A percentile compares a stretch with the other conserved stretches of the same genome.
Conservation (phyloP, 1,140 invertebrate species). For the Eupeodes corollae region DNA sequence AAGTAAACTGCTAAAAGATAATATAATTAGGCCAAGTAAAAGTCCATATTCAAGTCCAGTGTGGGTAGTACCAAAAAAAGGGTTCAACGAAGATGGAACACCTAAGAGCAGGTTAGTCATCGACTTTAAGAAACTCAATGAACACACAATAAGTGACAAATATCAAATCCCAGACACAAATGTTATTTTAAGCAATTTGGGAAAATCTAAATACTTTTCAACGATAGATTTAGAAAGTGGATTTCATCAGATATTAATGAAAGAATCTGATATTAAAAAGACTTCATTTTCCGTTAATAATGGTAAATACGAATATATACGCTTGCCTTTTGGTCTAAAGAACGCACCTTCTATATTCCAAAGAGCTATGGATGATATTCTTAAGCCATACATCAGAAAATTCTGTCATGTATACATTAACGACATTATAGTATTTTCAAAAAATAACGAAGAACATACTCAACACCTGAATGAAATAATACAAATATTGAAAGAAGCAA, state of each 20-base stretch:
- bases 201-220: slow-evolving; percentile 31
- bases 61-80: slow-evolving; percentile 13
- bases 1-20: slow-evolving; percentile 4
- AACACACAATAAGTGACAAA: slow-evolving; percentile 21
- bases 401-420: slow-evolving; percentile 8
- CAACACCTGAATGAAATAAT: slow-evolving; percentile 7
- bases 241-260: slow-evolving; percentile 40
- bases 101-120: too few species aligned
- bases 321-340: slow-evolving; percentile 20
- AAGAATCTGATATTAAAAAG: slow-evolving; percentile 28
- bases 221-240: slow-evolving; percentile 38
- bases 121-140: too few species aligned
- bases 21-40: too few species aligned
- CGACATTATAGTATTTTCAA: slow-evolving; percentile 11
- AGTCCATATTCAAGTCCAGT: slow-evolving; percentile 4
- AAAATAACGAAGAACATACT: slow-evolving; percentile 5
- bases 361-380: slow-evolving; percentile 15
- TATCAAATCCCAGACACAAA: slow-evolving; percentile 45
- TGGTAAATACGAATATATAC: slow-evolving; percentile 27
- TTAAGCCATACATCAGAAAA: slow-evolving; percentile 5
- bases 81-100: slow-evolving; percentile 6
- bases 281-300: slow-evolving; percentile 36
- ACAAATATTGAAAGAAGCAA: slow-evolving; percentile 20
- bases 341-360: slow-evolving; percentile 28
- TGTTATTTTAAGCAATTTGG: too few species aligned